phyloP scores from a whole-genome alignment of 2,888 invertebrate species.

The Hypolimnas misippus region DNA sequence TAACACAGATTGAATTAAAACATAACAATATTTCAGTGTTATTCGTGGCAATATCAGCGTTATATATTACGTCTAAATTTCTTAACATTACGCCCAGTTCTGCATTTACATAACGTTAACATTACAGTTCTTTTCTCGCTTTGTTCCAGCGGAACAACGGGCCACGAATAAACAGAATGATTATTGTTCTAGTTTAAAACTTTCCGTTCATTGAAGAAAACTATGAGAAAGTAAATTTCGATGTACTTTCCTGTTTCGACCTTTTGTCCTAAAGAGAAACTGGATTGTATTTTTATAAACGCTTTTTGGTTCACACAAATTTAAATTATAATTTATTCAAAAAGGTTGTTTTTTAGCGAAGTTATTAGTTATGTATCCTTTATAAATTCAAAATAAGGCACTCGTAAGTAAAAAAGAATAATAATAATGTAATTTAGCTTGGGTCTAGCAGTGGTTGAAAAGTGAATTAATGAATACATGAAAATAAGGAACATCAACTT shows the following conservation, averaged over 20 bases:
- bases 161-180: conserved; percentile 22
- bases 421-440: too few species aligned
- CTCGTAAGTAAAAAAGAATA: too few species aligned
- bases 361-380: too few species aligned
- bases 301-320: too few species aligned
- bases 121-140: conserved; percentile 55
- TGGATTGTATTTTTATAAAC: neutral
- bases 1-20: neutral
- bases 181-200: conserved; percentile 25
- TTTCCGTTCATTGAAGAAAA: conserved; percentile 15
- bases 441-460: too few species aligned
- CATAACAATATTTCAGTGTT: neutral
- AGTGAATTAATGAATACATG: too few species aligned
- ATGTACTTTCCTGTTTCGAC: conserved; percentile 3
- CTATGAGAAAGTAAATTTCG: neutral
- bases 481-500: too few species aligned
- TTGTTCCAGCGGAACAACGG: conserved; percentile 32
- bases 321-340: too few species aligned
- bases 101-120: conserved; percentile 62
- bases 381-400: too few species aligned
- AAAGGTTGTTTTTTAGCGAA: too few species aligned
- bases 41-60: neutral
- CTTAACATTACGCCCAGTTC: conserved; percentile 48
- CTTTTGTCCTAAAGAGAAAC: neutral
- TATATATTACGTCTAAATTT: conserved; percentile 1